A percentile compares a stretch with the other conserved stretches of the same genome.
These are phyloP conservation scores for Drosophila kuntzei DNA, from an alignment of 2,888 invertebrate species.

Conservation along the genomic window DNA sequence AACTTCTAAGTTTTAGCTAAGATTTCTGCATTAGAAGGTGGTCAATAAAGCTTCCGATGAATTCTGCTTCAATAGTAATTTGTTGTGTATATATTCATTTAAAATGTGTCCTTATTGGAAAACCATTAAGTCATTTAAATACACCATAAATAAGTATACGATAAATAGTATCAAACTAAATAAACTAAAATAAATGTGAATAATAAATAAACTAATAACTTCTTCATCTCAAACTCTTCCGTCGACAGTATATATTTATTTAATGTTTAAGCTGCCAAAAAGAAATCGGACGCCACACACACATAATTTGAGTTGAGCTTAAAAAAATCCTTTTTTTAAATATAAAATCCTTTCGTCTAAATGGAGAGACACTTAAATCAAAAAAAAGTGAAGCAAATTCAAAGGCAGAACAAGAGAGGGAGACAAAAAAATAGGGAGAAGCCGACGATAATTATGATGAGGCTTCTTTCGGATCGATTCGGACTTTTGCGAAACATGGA, in stretches of 20 bases:
- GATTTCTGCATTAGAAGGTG: too few species aligned
- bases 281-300: background rate
- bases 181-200: too few species aligned
- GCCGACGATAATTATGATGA: slow-evolving; percentile 76
- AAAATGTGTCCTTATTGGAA: too few species aligned
- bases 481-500: slow-evolving; percentile 12
- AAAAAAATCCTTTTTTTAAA: slow-evolving; percentile 37
- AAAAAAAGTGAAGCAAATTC: slow-evolving; percentile 7
- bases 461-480: slow-evolving; percentile 35
- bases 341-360: slow-evolving; percentile 57
- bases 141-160: too few species aligned
- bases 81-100: too few species aligned
- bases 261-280: background rate
- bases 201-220: background rate
- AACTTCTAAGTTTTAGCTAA: too few species aligned
- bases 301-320: slow-evolving; percentile 55
- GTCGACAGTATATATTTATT: background rate
- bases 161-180: too few species aligned
- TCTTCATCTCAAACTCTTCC: background rate
- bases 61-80: too few species aligned
- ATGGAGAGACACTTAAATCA: slow-evolving; percentile 1
- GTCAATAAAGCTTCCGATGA: too few species aligned
- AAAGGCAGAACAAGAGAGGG: slow-evolving; percentile 21
- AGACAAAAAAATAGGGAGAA: slow-evolving; percentile 29
- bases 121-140: too few species aligned